Percentiles rank a stretch among this genome's conserved stretches.
phyloP scores from a whole-genome alignment of 2,888 invertebrate genomes.

The Calameuta pallipes region DNA sequence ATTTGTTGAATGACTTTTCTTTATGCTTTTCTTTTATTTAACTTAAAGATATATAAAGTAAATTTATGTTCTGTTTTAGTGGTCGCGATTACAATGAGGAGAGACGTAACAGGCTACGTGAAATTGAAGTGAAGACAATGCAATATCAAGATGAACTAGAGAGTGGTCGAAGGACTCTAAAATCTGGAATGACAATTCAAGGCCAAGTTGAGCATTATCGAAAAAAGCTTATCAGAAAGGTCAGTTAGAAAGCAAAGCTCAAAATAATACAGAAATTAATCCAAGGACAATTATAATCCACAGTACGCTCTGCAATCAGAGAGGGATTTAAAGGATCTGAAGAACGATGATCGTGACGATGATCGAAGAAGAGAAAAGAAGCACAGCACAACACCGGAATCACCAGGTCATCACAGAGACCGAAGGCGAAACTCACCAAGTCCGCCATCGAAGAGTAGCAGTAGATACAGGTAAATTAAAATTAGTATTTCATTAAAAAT shows the following conservation, averaged over 20 bases:
- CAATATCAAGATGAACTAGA: slow-evolving; percentile 97
- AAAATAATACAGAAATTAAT: neutral
- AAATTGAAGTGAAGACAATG: slow-evolving; percentile 95
- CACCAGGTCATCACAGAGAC: slow-evolving; percentile 59
- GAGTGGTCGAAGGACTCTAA: slow-evolving; percentile 80
- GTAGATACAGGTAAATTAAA: slow-evolving; percentile 52
- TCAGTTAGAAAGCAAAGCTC: slow-evolving; percentile 48
- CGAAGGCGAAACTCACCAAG: slow-evolving; percentile 55
- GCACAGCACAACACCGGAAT: slow-evolving; percentile 60
- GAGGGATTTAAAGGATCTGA: slow-evolving; percentile 61
- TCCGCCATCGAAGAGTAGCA: slow-evolving; percentile 51
- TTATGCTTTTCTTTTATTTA: neutral
- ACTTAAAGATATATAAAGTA: neutral
- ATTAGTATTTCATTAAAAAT: neutral
- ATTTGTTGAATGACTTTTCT: neutral
- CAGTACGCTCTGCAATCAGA: slow-evolving; percentile 51
- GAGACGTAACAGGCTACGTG: slow-evolving; percentile 81
- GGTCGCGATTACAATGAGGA: slow-evolving; percentile 74
- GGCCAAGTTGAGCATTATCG: slow-evolving; percentile 93
- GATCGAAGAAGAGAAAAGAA: slow-evolving; percentile 59
- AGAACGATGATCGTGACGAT: slow-evolving; percentile 61
- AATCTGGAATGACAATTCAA: slow-evolving; percentile 79
- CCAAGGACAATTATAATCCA: neutral
- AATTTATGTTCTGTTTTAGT: slow-evolving; percentile 20
- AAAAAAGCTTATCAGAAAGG: slow-evolving; percentile 88